Conservation (phyloP, 2,797 vertebrate genomes). For the Spea hammondii region DNA sequence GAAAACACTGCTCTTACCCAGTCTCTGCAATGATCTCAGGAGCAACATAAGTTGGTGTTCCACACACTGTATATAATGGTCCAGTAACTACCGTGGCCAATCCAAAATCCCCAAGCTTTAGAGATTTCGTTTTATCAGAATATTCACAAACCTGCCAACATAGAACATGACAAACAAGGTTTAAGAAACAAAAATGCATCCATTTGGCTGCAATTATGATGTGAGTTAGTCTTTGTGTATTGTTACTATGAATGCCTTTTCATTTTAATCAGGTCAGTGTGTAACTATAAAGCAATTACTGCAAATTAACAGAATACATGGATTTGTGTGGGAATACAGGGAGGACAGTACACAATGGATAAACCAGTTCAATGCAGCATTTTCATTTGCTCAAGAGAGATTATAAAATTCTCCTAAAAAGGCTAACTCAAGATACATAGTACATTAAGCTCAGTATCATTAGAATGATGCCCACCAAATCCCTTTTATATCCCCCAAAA, state of each 20-base stretch:
- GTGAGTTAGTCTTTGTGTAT: background rate
- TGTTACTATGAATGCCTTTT: background rate
- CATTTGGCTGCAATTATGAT: background rate
- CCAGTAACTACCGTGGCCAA: constrained; percentile 93
- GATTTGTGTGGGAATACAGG: background rate
- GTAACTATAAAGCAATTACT: background rate
- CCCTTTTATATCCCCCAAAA: constrained; percentile 11
- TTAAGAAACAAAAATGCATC: background rate
- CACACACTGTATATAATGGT: constrained; percentile 89
- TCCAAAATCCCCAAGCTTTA: constrained; percentile 96
- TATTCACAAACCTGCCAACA: constrained; percentile 85
- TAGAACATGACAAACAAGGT: background rate
- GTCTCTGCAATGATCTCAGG: constrained; percentile 96
- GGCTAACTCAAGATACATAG: constrained; percentile 3
- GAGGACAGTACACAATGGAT: constrained; percentile 6
- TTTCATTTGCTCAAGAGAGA: constrained; percentile 30
- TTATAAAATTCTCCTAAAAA: constrained; percentile 21
- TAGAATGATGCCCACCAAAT: constrained; percentile 33
- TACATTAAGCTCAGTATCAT: constrained; percentile 23
- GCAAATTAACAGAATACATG: background rate
- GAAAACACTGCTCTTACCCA: constrained; percentile 72
- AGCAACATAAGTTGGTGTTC: constrained; percentile 95
- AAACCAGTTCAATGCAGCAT: constrained; percentile 6
- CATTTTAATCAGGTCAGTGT: constrained; percentile 6
- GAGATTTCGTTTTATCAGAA: constrained; percentile 85